phyloP scores from a whole-genome alignment of 2,888 invertebrate species.

The Malthinus flaveolus region DNA sequence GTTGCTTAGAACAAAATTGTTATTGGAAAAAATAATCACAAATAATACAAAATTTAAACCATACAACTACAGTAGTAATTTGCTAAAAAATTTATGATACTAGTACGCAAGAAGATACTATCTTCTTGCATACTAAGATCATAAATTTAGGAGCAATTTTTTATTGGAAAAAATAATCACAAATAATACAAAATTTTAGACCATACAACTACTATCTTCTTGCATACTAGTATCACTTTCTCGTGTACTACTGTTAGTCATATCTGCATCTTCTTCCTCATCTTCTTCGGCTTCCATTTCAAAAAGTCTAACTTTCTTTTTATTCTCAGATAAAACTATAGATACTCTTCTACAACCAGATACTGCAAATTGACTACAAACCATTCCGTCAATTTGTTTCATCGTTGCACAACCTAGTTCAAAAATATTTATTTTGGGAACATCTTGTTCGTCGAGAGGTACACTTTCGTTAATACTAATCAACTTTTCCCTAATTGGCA shows the following conservation, averaged over 20 bases:
- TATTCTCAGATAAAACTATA: constrained; percentile 78
- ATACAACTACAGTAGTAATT: constrained; percentile 27
- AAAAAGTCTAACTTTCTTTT: constrained; percentile 80
- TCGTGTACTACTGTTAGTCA: constrained; percentile 44
- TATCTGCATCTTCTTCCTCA: constrained; percentile 77
- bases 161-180: neutral
- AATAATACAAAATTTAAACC: constrained; percentile 12
- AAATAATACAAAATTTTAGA: constrained; percentile 12
- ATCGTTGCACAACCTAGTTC: constrained; percentile 59
- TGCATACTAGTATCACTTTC: constrained; percentile 38
- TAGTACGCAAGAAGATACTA: too few species aligned
- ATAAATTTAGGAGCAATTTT: too few species aligned
- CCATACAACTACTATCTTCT: constrained; percentile 26
- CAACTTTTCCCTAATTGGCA: constrained; percentile 46
- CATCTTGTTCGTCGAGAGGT: constrained; percentile 45
- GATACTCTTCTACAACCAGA: constrained; percentile 85
- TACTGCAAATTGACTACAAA: constrained; percentile 74
- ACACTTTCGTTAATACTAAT: constrained; percentile 32
- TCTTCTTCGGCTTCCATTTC: constrained; percentile 94
- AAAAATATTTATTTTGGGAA: constrained; percentile 59
- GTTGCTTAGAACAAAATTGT: too few species aligned
- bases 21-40: too few species aligned
- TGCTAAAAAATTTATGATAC: too few species aligned
- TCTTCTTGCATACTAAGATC: too few species aligned
- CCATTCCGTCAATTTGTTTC: constrained; percentile 68